Evolutionary conservation across 2,113 vertebrate genomes (phyloP).

Genomic region (Cheilinus undulatus): DNA sequence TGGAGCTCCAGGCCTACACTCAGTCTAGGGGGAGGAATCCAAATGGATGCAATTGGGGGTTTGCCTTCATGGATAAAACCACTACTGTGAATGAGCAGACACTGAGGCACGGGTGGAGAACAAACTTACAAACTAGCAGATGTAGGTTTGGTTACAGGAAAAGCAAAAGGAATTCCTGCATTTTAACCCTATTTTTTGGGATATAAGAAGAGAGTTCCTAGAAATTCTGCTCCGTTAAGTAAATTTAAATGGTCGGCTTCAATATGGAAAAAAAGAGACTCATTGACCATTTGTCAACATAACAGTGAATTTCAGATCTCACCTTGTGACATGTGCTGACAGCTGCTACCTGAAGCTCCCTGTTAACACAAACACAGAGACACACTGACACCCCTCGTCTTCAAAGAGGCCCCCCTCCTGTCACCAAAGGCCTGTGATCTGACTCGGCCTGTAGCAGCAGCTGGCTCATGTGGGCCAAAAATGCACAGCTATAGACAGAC

Average conservation of each 20-base stretch:
- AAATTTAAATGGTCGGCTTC: too few relatives aligned
- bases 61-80: constrained; percentile 4
- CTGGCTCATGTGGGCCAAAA: constrained; percentile 36
- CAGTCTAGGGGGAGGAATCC: constrained; percentile 47
- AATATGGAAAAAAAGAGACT: too few relatives aligned
- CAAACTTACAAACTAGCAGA: neutral
- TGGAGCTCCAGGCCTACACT: constrained; percentile 67
- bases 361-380: constrained; percentile 32
- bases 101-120: neutral
- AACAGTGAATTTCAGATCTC: too few relatives aligned
- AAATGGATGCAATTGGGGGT: neutral
- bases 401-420: constrained; percentile 35
- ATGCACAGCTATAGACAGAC: constrained; percentile 27
- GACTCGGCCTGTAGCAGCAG: constrained; percentile 41
- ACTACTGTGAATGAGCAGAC: neutral
- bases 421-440: constrained; percentile 32
- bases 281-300: too few relatives aligned
- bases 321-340: constrained; percentile 56
- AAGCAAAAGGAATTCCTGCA: neutral
- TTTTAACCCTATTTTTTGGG: too few relatives aligned
- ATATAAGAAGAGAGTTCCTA: too few relatives aligned
- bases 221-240: too few relatives aligned
- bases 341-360: constrained; percentile 46
- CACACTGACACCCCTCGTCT: constrained; percentile 15
- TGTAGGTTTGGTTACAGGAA: neutral